Percentiles rank a stretch among this genome's conserved stretches.
Conservation (phyloP, 1,140 invertebrate genomes). For the Trinorchestia longiramus region DNA sequence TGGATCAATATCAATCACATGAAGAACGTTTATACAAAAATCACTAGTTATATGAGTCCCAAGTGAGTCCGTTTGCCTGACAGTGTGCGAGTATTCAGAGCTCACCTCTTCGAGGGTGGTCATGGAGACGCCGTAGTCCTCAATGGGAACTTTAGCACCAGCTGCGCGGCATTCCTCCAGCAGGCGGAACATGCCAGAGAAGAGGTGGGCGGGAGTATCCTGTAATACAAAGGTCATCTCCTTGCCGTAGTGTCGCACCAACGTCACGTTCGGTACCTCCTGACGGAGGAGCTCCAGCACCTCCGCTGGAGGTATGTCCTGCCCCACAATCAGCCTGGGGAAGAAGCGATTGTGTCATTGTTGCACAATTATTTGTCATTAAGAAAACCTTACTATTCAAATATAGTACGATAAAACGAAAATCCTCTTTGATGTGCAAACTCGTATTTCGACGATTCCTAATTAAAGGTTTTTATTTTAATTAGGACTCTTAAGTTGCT, state of each 20-base stretch:
- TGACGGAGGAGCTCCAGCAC: slow-evolving; percentile 77
- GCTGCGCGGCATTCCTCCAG: slow-evolving; percentile 75
- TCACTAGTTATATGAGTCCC: too few relatives aligned
- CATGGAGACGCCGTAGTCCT: slow-evolving; percentile 32
- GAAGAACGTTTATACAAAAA: too few relatives aligned
- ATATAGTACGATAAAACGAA: too few relatives aligned
- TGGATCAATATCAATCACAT: too few relatives aligned
- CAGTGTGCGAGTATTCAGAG: too few relatives aligned
- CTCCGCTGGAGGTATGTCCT: slow-evolving; percentile 75
- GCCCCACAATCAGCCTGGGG: slow-evolving; percentile 73
- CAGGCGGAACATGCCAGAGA: slow-evolving; percentile 80
- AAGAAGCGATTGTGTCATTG: not conserved
- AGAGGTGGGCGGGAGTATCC: slow-evolving; percentile 80
- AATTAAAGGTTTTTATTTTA: not conserved
- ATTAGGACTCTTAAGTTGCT: too few relatives aligned
- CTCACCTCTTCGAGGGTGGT: slow-evolving; percentile 78
- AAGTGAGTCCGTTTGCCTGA: too few relatives aligned
- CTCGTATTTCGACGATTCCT: not conserved
- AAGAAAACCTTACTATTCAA: too few relatives aligned
- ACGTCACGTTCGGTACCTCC: slow-evolving; percentile 79
- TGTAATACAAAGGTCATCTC: slow-evolving; percentile 83
- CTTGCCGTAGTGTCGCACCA: slow-evolving; percentile 79
- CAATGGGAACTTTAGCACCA: slow-evolving; percentile 67
- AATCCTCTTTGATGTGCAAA: too few relatives aligned
- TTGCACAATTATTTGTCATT: not conserved